phyloP scores from a whole-genome alignment of 2,113 vertebrate genomes.

The Halcyon senegalensis region DNA sequence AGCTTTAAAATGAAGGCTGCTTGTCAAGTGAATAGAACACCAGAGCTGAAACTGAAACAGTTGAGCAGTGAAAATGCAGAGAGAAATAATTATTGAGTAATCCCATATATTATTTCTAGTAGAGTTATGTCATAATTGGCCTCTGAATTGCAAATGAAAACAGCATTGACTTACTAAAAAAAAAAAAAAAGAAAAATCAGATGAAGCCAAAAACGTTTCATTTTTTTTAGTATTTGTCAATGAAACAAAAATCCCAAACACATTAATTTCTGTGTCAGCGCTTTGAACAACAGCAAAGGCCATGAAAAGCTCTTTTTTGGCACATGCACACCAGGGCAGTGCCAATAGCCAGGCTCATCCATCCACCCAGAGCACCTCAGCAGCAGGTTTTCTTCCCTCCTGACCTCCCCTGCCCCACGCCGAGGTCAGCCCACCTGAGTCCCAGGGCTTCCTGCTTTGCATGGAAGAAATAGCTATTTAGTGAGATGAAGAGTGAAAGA shows the following conservation, averaged over 20 bases:
- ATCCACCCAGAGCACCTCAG: background rate
- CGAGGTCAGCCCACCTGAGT: background rate
- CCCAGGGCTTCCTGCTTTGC: background rate
- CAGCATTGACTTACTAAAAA: background rate
- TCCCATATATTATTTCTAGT: background rate
- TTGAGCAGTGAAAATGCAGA: background rate
- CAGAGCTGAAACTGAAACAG: background rate
- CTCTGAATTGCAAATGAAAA: background rate
- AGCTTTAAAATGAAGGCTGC: background rate
- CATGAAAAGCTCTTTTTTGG: background rate
- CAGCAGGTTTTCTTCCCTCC: background rate
- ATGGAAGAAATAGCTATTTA: background rate
- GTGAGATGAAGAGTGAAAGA: background rate
- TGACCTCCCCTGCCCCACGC: accelerated
- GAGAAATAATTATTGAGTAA: background rate
- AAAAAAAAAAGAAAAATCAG: background rate
- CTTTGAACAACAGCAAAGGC: background rate
- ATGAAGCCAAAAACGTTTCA: background rate
- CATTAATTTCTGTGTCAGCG: background rate
- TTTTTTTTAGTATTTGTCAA: background rate
- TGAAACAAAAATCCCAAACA: background rate
- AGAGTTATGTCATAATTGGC: background rate
- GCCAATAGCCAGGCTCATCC: background rate
- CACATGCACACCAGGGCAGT: background rate
- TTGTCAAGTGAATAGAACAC: conserved; percentile 14